A percentile compares a stretch with the other conserved stretches of the same genome.
These are phyloP conservation scores for Meandrusa payeni DNA, from an alignment of 2,888 invertebrate genomes.

Conservation along the genomic window DNA sequence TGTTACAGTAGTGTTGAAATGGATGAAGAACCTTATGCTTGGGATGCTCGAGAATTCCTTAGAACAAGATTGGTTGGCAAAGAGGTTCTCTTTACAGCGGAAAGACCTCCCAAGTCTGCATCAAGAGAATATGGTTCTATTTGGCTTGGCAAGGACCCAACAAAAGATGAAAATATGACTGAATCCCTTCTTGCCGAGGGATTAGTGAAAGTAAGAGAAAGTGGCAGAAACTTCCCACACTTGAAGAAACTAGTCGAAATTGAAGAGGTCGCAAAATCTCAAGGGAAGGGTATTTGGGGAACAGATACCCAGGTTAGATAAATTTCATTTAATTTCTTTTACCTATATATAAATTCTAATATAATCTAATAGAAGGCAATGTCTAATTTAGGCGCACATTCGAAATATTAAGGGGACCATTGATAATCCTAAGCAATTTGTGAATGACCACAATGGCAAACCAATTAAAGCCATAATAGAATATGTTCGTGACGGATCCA, in stretches of 20 bases:
- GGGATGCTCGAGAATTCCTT: slow-evolving; percentile 98
- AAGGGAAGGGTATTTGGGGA: slow-evolving; percentile 92
- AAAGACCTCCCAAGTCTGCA: slow-evolving; percentile 90
- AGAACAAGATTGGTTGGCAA: slow-evolving; percentile 95
- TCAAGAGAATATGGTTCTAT: slow-evolving; percentile 92
- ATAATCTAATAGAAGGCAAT: too few species aligned
- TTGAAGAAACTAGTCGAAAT: slow-evolving; percentile 87
- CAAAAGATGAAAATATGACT: slow-evolving; percentile 91
- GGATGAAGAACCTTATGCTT: slow-evolving; percentile 96
- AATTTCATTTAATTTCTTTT: too few species aligned
- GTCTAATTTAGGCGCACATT: slow-evolving; percentile 82
- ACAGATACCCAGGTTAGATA: slow-evolving; percentile 52
- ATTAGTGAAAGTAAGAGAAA: slow-evolving; percentile 87
- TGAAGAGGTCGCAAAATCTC: slow-evolving; percentile 94
- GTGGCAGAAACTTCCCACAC: slow-evolving; percentile 82
- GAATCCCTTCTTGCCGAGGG: slow-evolving; percentile 95
- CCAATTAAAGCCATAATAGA: slow-evolving; percentile 97
- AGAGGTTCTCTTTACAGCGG: slow-evolving; percentile 91
- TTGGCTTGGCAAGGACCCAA: slow-evolving; percentile 90
- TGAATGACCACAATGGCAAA: slow-evolving; percentile 92
- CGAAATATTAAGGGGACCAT: slow-evolving; percentile 94
- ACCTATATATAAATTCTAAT: too few species aligned
- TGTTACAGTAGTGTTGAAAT: slow-evolving; percentile 83
- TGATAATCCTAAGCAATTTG: slow-evolving; percentile 86
- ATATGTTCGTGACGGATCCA: slow-evolving; percentile 98